Conservation (phyloP, 2,888 invertebrate species). For the Pseudococcus jackbeardsleyi region DNA sequence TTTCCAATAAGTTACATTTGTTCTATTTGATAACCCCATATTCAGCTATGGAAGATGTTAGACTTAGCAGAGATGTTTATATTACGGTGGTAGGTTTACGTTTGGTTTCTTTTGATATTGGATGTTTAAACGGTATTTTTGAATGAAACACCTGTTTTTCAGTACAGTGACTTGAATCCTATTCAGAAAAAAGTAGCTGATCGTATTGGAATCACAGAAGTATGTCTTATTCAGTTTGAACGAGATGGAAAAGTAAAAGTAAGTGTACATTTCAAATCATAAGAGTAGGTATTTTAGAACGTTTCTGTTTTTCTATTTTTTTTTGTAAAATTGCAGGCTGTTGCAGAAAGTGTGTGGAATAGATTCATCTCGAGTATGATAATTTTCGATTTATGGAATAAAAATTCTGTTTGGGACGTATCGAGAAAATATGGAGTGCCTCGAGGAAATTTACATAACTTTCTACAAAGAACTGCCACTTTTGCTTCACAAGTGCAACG, state of each 20-base stretch:
- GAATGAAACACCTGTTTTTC: background rate
- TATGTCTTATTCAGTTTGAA: conserved; percentile 65
- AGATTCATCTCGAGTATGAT: conserved; percentile 90
- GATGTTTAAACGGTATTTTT: background rate
- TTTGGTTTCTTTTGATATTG: too few relatives aligned
- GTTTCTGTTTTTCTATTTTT: too few relatives aligned
- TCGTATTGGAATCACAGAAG: conserved; percentile 66
- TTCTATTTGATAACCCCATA: conserved; percentile 89
- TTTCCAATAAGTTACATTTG: conserved; percentile 86
- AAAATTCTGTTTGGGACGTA: conserved; percentile 77
- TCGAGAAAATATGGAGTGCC: conserved; percentile 74
- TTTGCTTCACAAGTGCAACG: conserved; percentile 83
- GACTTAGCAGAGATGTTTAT: conserved; percentile 73
- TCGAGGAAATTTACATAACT: conserved; percentile 84
- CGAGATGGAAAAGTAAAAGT: conserved; percentile 65
- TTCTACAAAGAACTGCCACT: conserved; percentile 79
- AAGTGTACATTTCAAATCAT: background rate
- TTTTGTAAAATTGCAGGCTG: conserved; percentile 70
- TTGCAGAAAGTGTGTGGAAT: conserved; percentile 76
- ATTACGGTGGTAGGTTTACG: conserved; percentile 74
- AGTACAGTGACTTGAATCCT: conserved; percentile 43
- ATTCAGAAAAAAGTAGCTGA: conserved; percentile 64
- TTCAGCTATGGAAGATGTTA: conserved; percentile 74
- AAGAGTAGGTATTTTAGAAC: too few relatives aligned
- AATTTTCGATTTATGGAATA: conserved; percentile 83